Base-by-base conservation (phyloP, 2,888 invertebrate genomes). In the Nebria salina region DNA sequence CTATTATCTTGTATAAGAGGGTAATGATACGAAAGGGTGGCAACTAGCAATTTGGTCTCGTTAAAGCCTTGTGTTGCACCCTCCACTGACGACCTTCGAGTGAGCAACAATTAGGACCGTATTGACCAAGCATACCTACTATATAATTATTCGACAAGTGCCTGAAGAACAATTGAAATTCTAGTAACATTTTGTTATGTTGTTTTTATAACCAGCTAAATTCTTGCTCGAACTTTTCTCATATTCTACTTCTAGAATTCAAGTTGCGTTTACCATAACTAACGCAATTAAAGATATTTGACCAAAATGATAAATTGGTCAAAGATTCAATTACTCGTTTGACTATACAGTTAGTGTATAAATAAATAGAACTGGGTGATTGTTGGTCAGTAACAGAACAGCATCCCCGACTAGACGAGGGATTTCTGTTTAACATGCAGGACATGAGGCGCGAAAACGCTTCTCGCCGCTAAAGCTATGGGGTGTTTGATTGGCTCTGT, bases 21-120 rank as follows among this genome's bases (percentile, higher is more conserved):
- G 76, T 77, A 77, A 77, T 77, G 68, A 77, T 25, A 70, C 70
- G 20, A 68, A 70, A 77, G 76, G 76, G 76, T 77, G 76, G 76
- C 70, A 77, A 20, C 68, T 68, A 68, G 76, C 70, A 68, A 76
- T 76, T 76, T 76, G 41, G n/a, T 34, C 76, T 76, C 76, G 68
- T 70, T 68, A 70, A 42, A 20, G 25, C 68, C 25, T 43, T 42
- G 43, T 77, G 76, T 77, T 76, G 42, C 42, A 70, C 64, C 65
- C 43, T 70, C 76, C 70, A 7, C 54, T 54, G 54, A 20, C 42
- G 76, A 42, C 76, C 76, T 68, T 77, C 76, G 68, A 77, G 68
- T 65, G 26, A 64, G 25, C 15, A 15, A 34, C 68, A 77, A 77
- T 77, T 77, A 77, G 68, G 70, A 70, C 66, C 70, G 76, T 77